Evolutionary conservation across 2,888 invertebrate genomes (phyloP), one percentile per base, ranked within the genome.

Genomic region (Agonopterix heracliana): DNA sequence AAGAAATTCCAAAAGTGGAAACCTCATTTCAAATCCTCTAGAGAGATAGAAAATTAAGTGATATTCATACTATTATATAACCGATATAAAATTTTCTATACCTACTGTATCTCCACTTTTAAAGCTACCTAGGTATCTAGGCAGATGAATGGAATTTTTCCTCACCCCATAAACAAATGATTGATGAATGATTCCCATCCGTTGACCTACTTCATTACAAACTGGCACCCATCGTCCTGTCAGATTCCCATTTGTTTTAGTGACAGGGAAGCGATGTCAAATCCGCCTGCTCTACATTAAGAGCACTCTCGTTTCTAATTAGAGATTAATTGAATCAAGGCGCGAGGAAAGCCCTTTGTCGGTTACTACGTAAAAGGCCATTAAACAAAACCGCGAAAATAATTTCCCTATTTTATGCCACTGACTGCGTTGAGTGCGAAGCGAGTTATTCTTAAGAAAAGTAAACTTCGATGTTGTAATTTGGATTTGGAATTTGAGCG

Each of bases 251-350:
- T 84, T 86, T 82, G 74, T 75, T 69, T 62, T 59, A 68, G 68
- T 75, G 82, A 78, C 84, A 81, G 71, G 71, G 26, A 70, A 64
- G 65, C 73, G 75, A 77, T 74, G 81, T 81, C 81, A 80, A 81
- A 82, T 83, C 81, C 76, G 60, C 66, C 71, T 38, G 9, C 41
- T 74, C 77, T 77, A 77, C 83, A 77, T 78, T 81, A 83, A 83
- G 78, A 85, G 86, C 86, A 85, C 87, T 85, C 84, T 78, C 77
- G 70, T 63, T 73, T 69, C 78, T 86, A 86, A 87, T 87, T 86
- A 86, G 76, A 74, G 76, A 82, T 81, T 86, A 87, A 86, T 86
- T 85, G 80, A 86, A 78, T 85, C 74, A 81, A 67, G 70, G 72
- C 61, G 70, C 71, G 44, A 43, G 70, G 60, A 63, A 69, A 74